phyloP scores from a whole-genome alignment of 2,797 vertebrate genomes.

The Enteromius paludinosus region DNA sequence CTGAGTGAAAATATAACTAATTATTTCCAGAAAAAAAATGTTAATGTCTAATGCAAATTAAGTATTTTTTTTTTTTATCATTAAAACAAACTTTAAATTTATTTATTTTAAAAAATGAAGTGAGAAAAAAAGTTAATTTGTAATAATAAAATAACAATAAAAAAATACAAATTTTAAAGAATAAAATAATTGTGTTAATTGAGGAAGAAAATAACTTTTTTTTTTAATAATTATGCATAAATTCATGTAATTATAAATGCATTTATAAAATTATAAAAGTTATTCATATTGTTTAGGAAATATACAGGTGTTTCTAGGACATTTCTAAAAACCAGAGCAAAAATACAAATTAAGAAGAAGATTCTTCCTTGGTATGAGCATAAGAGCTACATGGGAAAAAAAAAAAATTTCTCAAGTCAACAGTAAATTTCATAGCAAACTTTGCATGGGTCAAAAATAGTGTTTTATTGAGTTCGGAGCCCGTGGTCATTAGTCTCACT shows the following conservation, averaged over 20 bases:
- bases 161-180: neutral
- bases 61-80: too few relatives aligned
- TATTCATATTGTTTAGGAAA: neutral
- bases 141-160: neutral
- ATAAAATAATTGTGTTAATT: neutral
- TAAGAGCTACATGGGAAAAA: neutral
- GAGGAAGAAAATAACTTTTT: neutral
- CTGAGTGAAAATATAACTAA: too few relatives aligned
- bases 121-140: neutral
- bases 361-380: neutral
- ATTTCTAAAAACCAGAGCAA: neutral
- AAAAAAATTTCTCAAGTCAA: constrained; percentile 13
- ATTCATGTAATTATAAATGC: neutral
- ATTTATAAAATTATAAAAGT: neutral
- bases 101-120: neutral
- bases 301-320: neutral
- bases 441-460: constrained; percentile 46
- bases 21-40: too few relatives aligned
- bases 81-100: neutral
- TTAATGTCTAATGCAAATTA: too few relatives aligned
- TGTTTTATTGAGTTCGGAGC: constrained; percentile 54
- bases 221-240: neutral
- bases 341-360: neutral
- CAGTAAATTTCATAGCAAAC: constrained; percentile 29
- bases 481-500: constrained; percentile 56